Conservation (phyloP, 2,113 vertebrate species). For the Lepus europaeus region DNA sequence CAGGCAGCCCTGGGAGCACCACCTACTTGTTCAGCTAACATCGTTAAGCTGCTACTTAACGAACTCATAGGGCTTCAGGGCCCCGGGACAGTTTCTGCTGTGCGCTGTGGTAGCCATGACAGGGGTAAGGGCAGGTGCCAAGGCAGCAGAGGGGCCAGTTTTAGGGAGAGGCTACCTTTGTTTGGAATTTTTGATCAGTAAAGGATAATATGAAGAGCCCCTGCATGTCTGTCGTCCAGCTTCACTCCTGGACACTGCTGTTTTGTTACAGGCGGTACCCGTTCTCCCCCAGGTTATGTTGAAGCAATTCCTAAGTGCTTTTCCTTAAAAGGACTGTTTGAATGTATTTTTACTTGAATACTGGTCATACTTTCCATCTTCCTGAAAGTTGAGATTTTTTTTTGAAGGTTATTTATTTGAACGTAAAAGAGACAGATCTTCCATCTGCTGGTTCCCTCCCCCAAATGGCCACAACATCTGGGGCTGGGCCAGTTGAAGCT, state of each 20-base stretch:
- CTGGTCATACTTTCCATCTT: neutral
- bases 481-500: too few species aligned
- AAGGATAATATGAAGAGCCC: neutral
- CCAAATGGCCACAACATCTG: too few species aligned
- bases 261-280: neutral
- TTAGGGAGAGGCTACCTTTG: neutral
- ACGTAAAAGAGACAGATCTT: too few species aligned
- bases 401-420: neutral
- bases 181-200: neutral
- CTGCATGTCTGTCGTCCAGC: neutral
- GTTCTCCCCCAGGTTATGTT: neutral
- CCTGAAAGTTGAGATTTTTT: neutral
- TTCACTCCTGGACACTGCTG: neutral
- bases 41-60: neutral
- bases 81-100: neutral
- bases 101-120: neutral
- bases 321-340: neutral
- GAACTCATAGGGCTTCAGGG: too few species aligned
- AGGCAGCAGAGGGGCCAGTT: too few species aligned
- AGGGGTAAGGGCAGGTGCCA: neutral
- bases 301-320: neutral
- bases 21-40: neutral
- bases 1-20: neutral
- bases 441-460: too few species aligned
- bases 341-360: neutral